Evolutionary conservation across 2,888 invertebrate genomes (phyloP).

Genomic region (Agriopis leucophaearia): DNA sequence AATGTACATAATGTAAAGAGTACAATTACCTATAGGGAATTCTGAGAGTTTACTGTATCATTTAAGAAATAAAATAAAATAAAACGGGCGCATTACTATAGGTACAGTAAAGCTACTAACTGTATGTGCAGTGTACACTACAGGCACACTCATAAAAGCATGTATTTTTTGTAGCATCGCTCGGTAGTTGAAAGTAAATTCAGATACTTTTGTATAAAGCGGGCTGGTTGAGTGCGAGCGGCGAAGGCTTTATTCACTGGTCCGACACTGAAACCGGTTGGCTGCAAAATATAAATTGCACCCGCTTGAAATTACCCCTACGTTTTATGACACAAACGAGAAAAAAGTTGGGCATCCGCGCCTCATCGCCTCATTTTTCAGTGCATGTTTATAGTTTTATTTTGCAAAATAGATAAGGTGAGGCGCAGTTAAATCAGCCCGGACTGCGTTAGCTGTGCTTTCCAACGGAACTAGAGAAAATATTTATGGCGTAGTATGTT

Average conservation of each 20-base stretch:
- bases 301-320: slow-evolving; percentile 73
- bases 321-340: slow-evolving; percentile 72
- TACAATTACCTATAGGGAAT: background rate
- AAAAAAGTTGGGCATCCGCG: slow-evolving; percentile 66
- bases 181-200: slow-evolving; percentile 54
- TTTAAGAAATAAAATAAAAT: background rate
- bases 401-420: slow-evolving; percentile 45
- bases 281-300: slow-evolving; percentile 75
- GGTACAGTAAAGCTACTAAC: background rate
- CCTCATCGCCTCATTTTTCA: slow-evolving; percentile 59
- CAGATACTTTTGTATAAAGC: slow-evolving; percentile 52
- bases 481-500: slow-evolving; percentile 29
- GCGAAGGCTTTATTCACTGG: slow-evolving; percentile 68
- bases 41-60: background rate
- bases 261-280: slow-evolving; percentile 63
- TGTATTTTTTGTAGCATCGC: slow-evolving; percentile 42
- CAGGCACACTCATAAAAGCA: slow-evolving; percentile 30
- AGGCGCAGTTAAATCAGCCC: slow-evolving; percentile 36
- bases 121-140: background rate
- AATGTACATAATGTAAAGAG: too few species aligned
- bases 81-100: background rate
- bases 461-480: slow-evolving; percentile 26
- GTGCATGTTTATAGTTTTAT: slow-evolving; percentile 52
- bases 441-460: slow-evolving; percentile 18
- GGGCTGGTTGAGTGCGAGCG: slow-evolving; percentile 55